These are phyloP conservation scores for Cataglyphis livida DNA, from an alignment of 2,888 invertebrate genomes.

Conservation along the genomic window DNA sequence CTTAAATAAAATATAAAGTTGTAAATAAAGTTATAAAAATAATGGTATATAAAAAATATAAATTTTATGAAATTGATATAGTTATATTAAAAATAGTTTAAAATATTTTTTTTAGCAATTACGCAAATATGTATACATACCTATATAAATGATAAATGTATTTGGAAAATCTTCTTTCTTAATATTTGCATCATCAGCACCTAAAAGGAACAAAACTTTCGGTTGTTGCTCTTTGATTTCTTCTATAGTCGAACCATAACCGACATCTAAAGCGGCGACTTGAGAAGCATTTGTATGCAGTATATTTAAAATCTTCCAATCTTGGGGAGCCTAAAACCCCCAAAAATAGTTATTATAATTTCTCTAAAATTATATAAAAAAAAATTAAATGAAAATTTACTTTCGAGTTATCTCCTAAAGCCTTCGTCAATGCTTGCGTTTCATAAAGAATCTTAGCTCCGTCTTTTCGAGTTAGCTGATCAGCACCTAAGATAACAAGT, in stretches of 20 bases:
- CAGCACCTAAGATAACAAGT: slow-evolving; percentile 96
- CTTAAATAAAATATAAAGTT: neutral
- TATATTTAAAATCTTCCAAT: slow-evolving; percentile 96
- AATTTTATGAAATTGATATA: slow-evolving; percentile 3
- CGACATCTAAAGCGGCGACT: slow-evolving; percentile 98
- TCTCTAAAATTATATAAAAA: neutral
- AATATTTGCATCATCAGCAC: slow-evolving; percentile 96
- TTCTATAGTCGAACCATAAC: slow-evolving; percentile 92
- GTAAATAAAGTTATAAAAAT: neutral
- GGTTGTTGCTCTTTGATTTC: slow-evolving; percentile 89
- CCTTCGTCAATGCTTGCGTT: slow-evolving; percentile 90
- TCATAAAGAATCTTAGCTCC: slow-evolving; percentile 92
- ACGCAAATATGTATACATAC: slow-evolving; percentile 85
- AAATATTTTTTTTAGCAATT: neutral
- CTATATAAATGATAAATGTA: slow-evolving; percentile 96
- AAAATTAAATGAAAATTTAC: slow-evolving; percentile 69
- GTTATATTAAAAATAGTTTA: neutral
- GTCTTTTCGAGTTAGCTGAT: slow-evolving; percentile 92
- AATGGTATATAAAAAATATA: neutral
- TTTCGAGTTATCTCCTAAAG: slow-evolving; percentile 87
- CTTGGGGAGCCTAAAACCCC: slow-evolving; percentile 81
- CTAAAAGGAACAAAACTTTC: slow-evolving; percentile 94
- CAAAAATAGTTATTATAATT: slow-evolving; percentile 26
- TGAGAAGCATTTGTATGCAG: slow-evolving; percentile 97
- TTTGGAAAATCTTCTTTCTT: slow-evolving; percentile 92